Evolutionary conservation across 2,113 vertebrate genomes (phyloP).

Genomic region (Pollachius pollachius): DNA sequence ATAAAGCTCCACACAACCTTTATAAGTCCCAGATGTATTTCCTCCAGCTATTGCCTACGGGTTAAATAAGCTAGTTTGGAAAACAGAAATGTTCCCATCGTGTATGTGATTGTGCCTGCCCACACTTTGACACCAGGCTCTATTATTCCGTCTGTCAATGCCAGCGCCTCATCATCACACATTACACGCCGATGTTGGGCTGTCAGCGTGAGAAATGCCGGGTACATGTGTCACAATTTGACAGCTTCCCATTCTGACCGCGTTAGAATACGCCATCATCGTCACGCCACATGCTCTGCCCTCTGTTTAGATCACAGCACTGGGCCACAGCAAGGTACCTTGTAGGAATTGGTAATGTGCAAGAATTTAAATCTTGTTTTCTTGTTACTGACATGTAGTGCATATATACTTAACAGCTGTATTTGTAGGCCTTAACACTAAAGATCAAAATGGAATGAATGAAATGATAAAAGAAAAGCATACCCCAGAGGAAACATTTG

Average conservation of each 20-base stretch:
- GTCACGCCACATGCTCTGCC: neutral
- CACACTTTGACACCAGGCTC: slow-evolving; percentile 48
- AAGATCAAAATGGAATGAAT: no score
- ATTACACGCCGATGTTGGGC: slow-evolving; percentile 30
- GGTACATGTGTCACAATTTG: slow-evolving; percentile 37
- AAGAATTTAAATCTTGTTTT: no score
- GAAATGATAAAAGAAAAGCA: no score
- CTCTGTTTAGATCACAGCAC: no score
- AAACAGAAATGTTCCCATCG: slow-evolving; percentile 32
- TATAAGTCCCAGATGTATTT: slow-evolving; percentile 38
- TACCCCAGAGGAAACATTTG: no score
- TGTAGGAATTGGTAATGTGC: no score
- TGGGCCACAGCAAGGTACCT: no score
- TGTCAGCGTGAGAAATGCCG: slow-evolving; percentile 34
- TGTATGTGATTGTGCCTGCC: slow-evolving; percentile 4
- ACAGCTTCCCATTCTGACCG: slow-evolving; percentile 44
- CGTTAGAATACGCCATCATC: neutral
- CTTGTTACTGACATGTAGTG: no score
- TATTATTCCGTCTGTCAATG: slow-evolving; percentile 40
- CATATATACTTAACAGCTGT: no score
- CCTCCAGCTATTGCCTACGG: neutral
- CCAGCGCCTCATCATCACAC: slow-evolving; percentile 42
- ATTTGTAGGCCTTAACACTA: no score
- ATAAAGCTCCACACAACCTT: slow-evolving; percentile 69
- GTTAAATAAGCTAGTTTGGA: slow-evolving; percentile 66